phyloP scores from a whole-genome alignment of 2,113 vertebrate species.

The Bos indicus region DNA sequence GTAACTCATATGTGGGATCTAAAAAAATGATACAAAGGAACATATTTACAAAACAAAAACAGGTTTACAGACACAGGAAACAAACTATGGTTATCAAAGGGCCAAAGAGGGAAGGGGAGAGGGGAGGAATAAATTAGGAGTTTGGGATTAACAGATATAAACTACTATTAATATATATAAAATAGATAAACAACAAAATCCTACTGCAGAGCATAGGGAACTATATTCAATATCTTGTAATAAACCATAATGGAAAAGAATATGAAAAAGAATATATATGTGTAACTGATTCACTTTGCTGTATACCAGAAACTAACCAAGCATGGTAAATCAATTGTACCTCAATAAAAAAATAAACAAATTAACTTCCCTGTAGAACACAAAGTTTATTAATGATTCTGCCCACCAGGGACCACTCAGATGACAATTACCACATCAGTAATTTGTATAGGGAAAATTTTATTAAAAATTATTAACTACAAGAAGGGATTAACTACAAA shows the following conservation, averaged over 20 bases:
- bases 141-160: neutral
- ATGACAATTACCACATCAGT: neutral
- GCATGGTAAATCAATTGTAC: neutral
- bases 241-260: neutral
- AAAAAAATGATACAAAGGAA: neutral
- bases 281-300: neutral
- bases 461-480: neutral
- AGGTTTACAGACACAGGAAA: neutral
- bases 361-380: neutral
- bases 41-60: neutral
- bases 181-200: neutral
- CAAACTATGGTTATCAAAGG: neutral
- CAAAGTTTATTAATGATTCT: neutral
- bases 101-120: neutral
- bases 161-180: neutral
- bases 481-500: neutral
- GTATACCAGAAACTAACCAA: neutral
- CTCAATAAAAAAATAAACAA: neutral
- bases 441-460: neutral
- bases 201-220: neutral
- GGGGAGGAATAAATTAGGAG: neutral
- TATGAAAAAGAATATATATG: neutral
- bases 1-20: neutral
- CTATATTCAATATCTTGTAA: neutral
- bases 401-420: neutral